Evolutionary conservation across 2,797 vertebrate genomes (phyloP), one percentile per base, ranked within the genome.

Genomic region (Cottoperca gobio): DNA sequence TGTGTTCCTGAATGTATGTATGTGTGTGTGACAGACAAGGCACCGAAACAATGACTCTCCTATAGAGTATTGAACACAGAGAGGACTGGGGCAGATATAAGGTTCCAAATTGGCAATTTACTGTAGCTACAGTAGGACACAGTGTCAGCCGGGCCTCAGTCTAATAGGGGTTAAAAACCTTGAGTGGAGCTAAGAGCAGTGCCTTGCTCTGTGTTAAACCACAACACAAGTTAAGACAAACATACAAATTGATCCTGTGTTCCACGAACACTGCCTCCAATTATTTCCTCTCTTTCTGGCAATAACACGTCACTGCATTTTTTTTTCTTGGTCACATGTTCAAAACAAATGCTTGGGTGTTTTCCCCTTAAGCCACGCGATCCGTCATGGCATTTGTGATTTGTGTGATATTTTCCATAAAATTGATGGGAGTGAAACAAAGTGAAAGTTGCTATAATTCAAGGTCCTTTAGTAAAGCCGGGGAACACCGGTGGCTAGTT

Each of bases 21-120:
- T 68, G 70, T 52, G 42, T 65, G 59, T 79, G 50, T 85, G 84
- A 85, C 81, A 87, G 80, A 64, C 55, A 9, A 60, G 60, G 42
- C 54, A 65, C n/a, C 33, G 31, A 33, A 33, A 33, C 31, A 33
- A 33, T 33, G 31, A 33, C 6, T 33, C 6, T 33, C 31, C 31
- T 33, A 33, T 33, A 33, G 33, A n/a, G n/a, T 87, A 88, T 90
- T 85, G 85, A 89, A 91, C 78, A 80, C 77, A 83, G 78, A 82
- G 70, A 87, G 81, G 83, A 80, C 81, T 45, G 23, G 65, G 66
- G 76, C 79, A 91, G 78, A 89, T 82, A 81, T 82, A 88, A 88
- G 85, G 76, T 74, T 86, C 88, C 84, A 94, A 94, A 93, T 93
- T 92, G 92, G 84, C 90, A 93, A 94, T 94, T 94, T 93, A 88